Conservation (phyloP, 1,140 invertebrate species). For the Orius laevigatus region DNA sequence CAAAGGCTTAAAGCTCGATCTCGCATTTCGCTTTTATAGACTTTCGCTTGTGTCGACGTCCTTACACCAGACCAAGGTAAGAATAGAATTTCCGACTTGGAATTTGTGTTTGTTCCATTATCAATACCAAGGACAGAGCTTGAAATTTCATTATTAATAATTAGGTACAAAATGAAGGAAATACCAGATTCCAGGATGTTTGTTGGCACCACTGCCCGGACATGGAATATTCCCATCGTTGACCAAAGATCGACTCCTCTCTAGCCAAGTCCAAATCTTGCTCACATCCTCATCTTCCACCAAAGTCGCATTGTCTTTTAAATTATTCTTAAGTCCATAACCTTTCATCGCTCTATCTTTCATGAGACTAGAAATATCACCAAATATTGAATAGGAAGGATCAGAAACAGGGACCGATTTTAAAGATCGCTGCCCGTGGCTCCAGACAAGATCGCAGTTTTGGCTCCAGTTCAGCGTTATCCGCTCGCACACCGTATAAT, state of each 20-base stretch:
- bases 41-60: not conserved
- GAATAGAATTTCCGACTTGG: constrained; percentile 1
- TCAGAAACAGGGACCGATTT: constrained; percentile 39
- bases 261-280: constrained; percentile 58
- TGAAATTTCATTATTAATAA: constrained; percentile 4
- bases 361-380: constrained; percentile 59
- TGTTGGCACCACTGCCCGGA: constrained; percentile 28
- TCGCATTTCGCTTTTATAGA: constrained; percentile 49
- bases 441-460: constrained; percentile 52
- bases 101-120: constrained; percentile 4
- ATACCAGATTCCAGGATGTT: constrained; percentile 48
- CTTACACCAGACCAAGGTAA: constrained; percentile 1
- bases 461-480: constrained; percentile 66
- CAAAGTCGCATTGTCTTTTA: constrained; percentile 46
- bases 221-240: no score
- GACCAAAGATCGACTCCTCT: constrained; percentile 18
- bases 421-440: constrained; percentile 48
- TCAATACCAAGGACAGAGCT: constrained; percentile 39
- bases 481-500: constrained; percentile 61
- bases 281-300: constrained; percentile 41
- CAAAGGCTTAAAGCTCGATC: constrained; percentile 66
- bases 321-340: constrained; percentile 57
- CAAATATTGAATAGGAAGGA: constrained; percentile 33
- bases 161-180: constrained; percentile 1
- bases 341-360: constrained; percentile 48